phyloP scores from a whole-genome alignment of 2,797 vertebrate genomes.

The Sebastes kiyomatsui region DNA sequence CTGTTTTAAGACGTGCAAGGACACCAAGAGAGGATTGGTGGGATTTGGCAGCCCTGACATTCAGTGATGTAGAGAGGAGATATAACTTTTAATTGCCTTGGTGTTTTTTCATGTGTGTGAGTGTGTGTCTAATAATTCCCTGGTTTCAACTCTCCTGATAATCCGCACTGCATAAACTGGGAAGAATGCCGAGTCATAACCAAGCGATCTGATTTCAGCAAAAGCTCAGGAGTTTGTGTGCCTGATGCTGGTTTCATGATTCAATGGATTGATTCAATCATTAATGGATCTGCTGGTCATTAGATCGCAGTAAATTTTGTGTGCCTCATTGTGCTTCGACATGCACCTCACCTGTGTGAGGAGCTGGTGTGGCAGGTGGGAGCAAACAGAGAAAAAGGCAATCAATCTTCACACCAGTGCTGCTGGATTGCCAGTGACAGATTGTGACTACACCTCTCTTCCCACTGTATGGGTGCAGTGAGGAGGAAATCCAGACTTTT shows the following conservation, averaged over 20 bases:
- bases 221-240: neutral
- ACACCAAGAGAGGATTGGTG: slow-evolving; percentile 15
- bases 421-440: slow-evolving; percentile 2
- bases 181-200: neutral
- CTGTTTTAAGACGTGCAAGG: slow-evolving; percentile 1
- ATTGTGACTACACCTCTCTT: neutral
- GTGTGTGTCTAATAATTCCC: neutral
- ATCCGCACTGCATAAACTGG: slow-evolving; percentile 8
- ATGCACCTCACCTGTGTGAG: neutral
- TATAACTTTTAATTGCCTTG: slow-evolving; percentile 25
- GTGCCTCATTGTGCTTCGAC: neutral
- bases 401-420: neutral
- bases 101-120: slow-evolving; percentile 2
- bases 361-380: neutral
- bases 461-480: neutral
- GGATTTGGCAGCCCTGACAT: slow-evolving; percentile 16
- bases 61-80: slow-evolving; percentile 22
- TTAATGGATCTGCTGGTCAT: neutral
- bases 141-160: slow-evolving; percentile 8
- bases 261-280: neutral
- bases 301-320: neutral
- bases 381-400: neutral
- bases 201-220: neutral
- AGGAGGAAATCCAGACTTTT: neutral
- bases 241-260: neutral